Base-by-base conservation (phyloP, 2,113 vertebrate genomes). In the Sphyrna mokarran region DNA sequence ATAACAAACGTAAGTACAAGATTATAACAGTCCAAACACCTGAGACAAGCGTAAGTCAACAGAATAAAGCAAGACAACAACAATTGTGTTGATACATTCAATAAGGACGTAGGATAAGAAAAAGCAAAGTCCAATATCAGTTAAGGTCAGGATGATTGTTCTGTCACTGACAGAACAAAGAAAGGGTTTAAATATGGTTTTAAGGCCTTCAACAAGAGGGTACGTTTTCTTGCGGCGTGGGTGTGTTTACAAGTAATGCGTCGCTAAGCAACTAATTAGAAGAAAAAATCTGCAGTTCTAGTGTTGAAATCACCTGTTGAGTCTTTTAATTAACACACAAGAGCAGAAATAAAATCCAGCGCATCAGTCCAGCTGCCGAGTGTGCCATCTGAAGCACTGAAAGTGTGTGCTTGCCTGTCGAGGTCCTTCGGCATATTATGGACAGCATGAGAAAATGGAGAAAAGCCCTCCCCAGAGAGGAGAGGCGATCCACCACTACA, bases 1-100 rank as follows among this genome's bases (percentile, higher is more conserved):
- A 66, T 63, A 93, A 93, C 89, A 93, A 93, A 93, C 40, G 68
- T n/a, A 66, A 6, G 33, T 66, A 37, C 58, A 91, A 91, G 89
- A 91, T 91, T 61, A 63, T 37, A 93, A 68, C 89, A 93, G 89
- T 22, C n/a, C 37, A 76, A 20, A 40, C 89, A 93, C 89, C 61
- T 66, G 89, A 93, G 89, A 93, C 89, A 18, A 93, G 26, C 63
- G 63, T 63, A 33, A 16, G 54, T 33, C 54, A 61, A 66, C 61
- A 66, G 16, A 6, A 8, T 37, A n/a, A 93, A 66, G n/a, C 61
- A 93, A 63, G 54, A 33, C 87, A 91, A 91, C 87, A 91, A 6
- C 61, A 8, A 37, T 0, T 37, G 61, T 9, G 61, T 33, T 2
- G 33, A 63, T 26, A 58, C 48, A n/a, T 91, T 63, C 16, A 90